A percentile compares a stretch with the other conserved stretches of the same genome.
Conservation (phyloP, 2,113 vertebrate species). For the Oenanthe oenanthe region DNA sequence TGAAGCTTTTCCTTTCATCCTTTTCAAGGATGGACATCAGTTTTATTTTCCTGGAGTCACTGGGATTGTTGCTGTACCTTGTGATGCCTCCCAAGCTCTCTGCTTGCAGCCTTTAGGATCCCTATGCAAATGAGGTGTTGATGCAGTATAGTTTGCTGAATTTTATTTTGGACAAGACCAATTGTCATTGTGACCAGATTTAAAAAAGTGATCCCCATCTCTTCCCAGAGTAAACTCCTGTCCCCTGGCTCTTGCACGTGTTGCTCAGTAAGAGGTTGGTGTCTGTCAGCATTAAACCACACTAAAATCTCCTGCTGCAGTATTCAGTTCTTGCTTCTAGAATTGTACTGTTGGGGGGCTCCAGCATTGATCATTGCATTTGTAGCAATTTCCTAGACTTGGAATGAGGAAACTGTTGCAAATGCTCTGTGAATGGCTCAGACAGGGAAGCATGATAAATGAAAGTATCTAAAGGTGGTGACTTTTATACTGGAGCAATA, state of each 20-base stretch:
- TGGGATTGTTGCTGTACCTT: neutral
- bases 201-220: neutral
- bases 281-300: neutral
- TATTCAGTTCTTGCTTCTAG: neutral
- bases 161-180: neutral
- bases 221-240: neutral
- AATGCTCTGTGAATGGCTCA: neutral
- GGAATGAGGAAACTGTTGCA: neutral
- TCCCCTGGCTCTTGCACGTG: accelerated
- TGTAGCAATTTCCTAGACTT: neutral
- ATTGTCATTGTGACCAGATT: neutral
- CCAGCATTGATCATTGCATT: neutral
- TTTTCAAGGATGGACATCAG: neutral
- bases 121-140: neutral
- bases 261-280: neutral
- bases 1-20: neutral
- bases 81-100: neutral
- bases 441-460: neutral
- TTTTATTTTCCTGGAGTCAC: neutral
- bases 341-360: neutral
- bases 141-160: neutral
- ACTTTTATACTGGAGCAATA: neutral
- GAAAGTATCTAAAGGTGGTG: neutral
- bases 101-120: neutral
- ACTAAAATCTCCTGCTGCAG: neutral